These are phyloP conservation scores for Caenorhabditis sulstoni DNA, from an alignment of 2,888 invertebrate species.

Conservation along the genomic window DNA sequence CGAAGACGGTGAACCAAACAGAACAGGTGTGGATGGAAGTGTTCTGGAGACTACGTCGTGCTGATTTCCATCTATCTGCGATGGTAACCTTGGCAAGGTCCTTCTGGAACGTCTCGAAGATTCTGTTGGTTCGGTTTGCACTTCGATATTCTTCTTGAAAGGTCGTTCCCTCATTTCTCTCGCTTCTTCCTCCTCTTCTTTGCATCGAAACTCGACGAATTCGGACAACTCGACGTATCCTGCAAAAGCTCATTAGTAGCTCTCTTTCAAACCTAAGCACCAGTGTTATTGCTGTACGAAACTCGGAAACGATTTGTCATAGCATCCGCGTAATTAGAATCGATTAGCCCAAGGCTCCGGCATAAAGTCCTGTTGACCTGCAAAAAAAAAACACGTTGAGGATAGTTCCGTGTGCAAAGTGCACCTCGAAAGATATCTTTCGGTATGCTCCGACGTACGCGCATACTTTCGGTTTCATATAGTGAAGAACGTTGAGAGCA, in stretches of 20 bases:
- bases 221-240: constrained; percentile 61
- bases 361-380: constrained; percentile 57
- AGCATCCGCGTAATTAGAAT: constrained; percentile 59
- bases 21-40: constrained; percentile 30
- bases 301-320: constrained; percentile 58
- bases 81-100: constrained; percentile 53
- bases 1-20: constrained; percentile 20
- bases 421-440: constrained; percentile 62
- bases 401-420: not conserved
- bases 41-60: constrained; percentile 25
- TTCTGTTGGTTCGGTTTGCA: constrained; percentile 59
- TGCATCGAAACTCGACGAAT: constrained; percentile 60
- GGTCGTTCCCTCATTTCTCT: constrained; percentile 20
- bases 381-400: too few relatives aligned
- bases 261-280: constrained; percentile 10
- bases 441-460: constrained; percentile 70
- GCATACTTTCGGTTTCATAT: constrained; percentile 70
- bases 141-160: constrained; percentile 44
- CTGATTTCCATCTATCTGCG: not conserved
- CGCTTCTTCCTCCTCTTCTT: constrained; percentile 55
- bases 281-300: constrained; percentile 65
- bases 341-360: constrained; percentile 52
- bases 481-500: constrained; percentile 69
- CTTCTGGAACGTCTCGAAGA: constrained; percentile 25
- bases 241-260: constrained; percentile 11